Base-by-base conservation (phyloP, 2,113 vertebrate species). In the Sminthopsis crassicaudata region DNA sequence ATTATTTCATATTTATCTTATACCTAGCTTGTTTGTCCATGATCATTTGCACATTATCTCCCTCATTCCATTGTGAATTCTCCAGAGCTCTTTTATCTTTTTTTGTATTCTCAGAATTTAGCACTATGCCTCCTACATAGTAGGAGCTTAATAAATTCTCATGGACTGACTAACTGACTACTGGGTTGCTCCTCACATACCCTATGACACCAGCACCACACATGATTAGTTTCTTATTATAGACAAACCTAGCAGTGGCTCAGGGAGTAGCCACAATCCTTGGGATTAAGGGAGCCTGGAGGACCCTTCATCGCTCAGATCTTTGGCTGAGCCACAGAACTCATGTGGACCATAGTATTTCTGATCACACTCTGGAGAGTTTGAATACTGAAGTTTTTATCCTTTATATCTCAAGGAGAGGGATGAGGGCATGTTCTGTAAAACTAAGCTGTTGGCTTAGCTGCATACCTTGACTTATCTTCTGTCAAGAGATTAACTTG, bases 401-500 rank as follows among this genome's bases (percentile, higher is more conserved):
- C 91, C 52, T 42, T 90, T 90, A 7, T 27, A 46, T 16, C 46
- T 26, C 12, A 91, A 98, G 96, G 96, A 96, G 96, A 97, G 94
- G 96, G 96, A 54, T 53, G 53, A 53, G 90, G 95, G 96, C 97
- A 97, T 88, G 97, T 95, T 91, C 96, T 97, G 95, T 95, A 96
- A 97, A 98, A 98, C 96, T 98, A 98, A 96, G 96, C 53, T 96
- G 95, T 98, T 42, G 7, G 67, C 98, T 96, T 98, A 97, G 97
- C 95, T 97, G 96, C 97, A 97, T 94, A 97, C 98, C 96, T 97
- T 97, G 50, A 97, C 97, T 96, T 92, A 98, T 93, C 97, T 95
- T 96, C 93, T 30, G 42, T 93, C 96, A 97, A 96, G 97, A 99
- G 98, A 99, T 99, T 99, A 99, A 98, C 96, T 97, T 98, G 97